Evolutionary conservation across 2,888 invertebrate genomes (phyloP).

Genomic region (Petrophora chlorosata): DNA sequence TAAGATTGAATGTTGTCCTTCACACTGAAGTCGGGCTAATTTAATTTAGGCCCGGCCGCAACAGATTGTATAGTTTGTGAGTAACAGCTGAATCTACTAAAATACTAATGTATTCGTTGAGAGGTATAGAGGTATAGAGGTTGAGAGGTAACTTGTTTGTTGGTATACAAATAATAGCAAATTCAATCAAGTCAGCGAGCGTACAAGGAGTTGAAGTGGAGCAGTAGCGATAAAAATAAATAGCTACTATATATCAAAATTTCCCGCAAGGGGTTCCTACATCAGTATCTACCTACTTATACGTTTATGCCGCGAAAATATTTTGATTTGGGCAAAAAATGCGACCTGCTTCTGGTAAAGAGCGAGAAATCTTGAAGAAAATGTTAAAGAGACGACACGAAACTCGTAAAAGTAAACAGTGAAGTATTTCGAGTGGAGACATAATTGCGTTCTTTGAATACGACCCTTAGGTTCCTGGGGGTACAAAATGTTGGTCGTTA

Average conservation of each 20-base stretch:
- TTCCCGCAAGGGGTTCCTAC: too few species aligned
- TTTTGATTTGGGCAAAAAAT: slow-evolving; percentile 22
- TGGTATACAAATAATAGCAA: too few species aligned
- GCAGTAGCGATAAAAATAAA: too few species aligned
- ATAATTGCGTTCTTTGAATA: slow-evolving; percentile 28
- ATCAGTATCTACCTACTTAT: too few species aligned
- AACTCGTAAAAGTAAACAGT: slow-evolving; percentile 21
- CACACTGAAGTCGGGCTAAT: not conserved
- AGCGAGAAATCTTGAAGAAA: slow-evolving; percentile 18
- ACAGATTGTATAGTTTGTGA: not conserved
- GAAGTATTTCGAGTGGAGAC: slow-evolving; percentile 25
- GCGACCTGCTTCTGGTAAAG: slow-evolving; percentile 8
- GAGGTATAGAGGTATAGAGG: too few species aligned
- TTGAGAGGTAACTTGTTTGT: too few species aligned
- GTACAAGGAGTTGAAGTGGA: too few species aligned
- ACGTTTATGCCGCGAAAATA: slow-evolving; percentile 3
- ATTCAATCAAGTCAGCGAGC: too few species aligned
- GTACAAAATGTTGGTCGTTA: too few species aligned
- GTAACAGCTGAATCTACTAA: not conserved
- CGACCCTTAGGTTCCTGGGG: too few species aligned
- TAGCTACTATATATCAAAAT: too few species aligned
- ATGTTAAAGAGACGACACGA: slow-evolving; percentile 18
- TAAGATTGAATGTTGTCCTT: not conserved
- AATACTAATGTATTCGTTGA: not conserved
- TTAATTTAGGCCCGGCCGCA: slow-evolving; percentile 1